These are phyloP conservation scores for Misgurnus mizolepis DNA, from an alignment of 2,113 vertebrate species.

Conservation along the genomic window DNA sequence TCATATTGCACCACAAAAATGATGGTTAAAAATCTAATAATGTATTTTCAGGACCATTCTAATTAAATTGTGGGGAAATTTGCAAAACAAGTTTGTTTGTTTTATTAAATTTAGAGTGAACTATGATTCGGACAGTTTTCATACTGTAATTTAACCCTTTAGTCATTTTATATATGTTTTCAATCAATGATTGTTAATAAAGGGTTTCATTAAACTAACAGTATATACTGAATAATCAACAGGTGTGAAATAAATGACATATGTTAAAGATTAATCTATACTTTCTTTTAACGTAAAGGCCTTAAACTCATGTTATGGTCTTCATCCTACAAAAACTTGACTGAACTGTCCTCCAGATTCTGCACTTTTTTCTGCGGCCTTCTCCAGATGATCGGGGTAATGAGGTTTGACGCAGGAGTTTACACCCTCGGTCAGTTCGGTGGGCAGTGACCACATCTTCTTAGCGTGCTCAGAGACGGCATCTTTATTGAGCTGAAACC, in stretches of 20 bases:
- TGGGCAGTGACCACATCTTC: conserved; percentile 73
- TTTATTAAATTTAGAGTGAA: too few relatives aligned
- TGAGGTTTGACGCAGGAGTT: conserved; percentile 71
- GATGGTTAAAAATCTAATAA: too few relatives aligned
- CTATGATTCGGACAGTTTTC: too few relatives aligned
- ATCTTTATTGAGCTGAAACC: conserved; percentile 81
- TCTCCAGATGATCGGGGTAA: conserved; percentile 71
- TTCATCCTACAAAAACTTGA: conserved; percentile 73
- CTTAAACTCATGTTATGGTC: not conserved
- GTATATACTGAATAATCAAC: not conserved
- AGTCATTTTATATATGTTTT: too few relatives aligned
- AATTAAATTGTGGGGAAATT: too few relatives aligned
- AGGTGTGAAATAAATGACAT: not conserved
- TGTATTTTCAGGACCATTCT: too few relatives aligned
- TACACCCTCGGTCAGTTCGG: conserved; percentile 76
- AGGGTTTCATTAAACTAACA: not conserved
- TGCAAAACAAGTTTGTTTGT: too few relatives aligned
- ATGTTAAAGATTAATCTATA: too few relatives aligned
- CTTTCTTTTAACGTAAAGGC: not conserved
- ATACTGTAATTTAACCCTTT: too few relatives aligned
- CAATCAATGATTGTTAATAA: too few relatives aligned
- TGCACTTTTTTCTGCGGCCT: conserved; percentile 53
- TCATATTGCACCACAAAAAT: not conserved
- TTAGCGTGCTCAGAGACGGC: conserved; percentile 74
- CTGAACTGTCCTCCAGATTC: conserved; percentile 62